Conservation (phyloP, 92 coral and sea anemone genomes). For the Meandrina meandrites region DNA sequence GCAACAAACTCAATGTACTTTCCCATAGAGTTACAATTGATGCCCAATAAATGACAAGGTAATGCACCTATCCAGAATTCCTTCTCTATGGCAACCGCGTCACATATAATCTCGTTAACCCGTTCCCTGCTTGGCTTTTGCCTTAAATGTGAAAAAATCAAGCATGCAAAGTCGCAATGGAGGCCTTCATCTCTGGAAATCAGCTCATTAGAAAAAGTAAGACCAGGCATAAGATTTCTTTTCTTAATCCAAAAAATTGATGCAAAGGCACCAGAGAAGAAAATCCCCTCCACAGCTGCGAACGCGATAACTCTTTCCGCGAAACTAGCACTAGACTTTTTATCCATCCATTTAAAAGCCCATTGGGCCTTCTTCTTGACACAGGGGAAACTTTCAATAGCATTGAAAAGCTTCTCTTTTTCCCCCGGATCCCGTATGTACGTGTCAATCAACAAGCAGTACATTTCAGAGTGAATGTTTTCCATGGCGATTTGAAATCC, state of each 20-base stretch:
- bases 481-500: constrained; percentile 93
- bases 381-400: constrained; percentile 77
- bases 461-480: constrained; percentile 85
- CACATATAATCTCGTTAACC: constrained; percentile 62
- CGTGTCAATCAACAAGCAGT: constrained; percentile 74
- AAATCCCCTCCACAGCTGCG: constrained; percentile 84
- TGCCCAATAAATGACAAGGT: constrained; percentile 69
- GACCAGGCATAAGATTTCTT: constrained; percentile 72
- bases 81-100: constrained; percentile 77
- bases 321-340: constrained; percentile 61
- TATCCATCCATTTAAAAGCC: constrained; percentile 73
- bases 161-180: constrained; percentile 86
- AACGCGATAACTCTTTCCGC: constrained; percentile 83
- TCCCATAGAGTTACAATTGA: constrained; percentile 71
- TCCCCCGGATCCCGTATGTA: constrained; percentile 64
- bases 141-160: constrained; percentile 62
- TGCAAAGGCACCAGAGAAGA: constrained; percentile 87
- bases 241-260: constrained; percentile 82
- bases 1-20: constrained; percentile 83
- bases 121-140: constrained; percentile 54
- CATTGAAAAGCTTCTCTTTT: constrained; percentile 69
- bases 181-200: constrained; percentile 85
- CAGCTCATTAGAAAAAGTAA: constrained; percentile 77
- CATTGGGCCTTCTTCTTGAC: constrained; percentile 75
- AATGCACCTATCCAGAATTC: constrained; percentile 73